These are phyloP conservation scores for Trichopoda pennipes DNA, from an alignment of 2,888 invertebrate species.

Conservation along the genomic window DNA sequence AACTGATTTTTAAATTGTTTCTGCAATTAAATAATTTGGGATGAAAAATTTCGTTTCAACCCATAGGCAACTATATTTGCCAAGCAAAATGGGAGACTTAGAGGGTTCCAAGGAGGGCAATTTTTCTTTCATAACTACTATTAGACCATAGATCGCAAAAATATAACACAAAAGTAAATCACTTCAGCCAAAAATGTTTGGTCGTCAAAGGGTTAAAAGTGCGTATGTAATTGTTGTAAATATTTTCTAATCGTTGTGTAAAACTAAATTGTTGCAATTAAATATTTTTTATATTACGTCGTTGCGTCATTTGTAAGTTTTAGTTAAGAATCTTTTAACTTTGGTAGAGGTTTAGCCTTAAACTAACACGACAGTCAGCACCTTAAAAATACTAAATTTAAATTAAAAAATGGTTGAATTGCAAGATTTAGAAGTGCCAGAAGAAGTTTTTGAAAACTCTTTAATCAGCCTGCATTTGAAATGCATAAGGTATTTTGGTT, in stretches of 20 bases:
- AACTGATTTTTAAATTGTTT: too few species aligned
- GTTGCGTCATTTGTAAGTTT: background rate
- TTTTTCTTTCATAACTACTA: too few species aligned
- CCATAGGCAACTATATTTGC: too few species aligned
- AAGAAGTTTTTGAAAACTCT: constrained; percentile 71
- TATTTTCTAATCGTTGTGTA: constrained; percentile 20
- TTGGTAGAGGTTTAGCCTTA: background rate
- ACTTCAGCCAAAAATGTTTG: too few species aligned
- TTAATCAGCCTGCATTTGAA: constrained; percentile 72
- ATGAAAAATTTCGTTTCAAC: too few species aligned
- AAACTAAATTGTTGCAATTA: background rate
- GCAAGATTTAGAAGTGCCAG: constrained; percentile 42
- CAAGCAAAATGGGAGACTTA: too few species aligned
- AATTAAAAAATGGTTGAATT: constrained; percentile 37
- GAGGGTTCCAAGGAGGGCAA: too few species aligned
- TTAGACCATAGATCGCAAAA: too few species aligned
- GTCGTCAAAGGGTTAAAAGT: too few species aligned
- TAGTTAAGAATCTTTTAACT: background rate
- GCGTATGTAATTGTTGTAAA: constrained; percentile 32
- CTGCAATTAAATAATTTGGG: too few species aligned
- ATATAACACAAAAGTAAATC: too few species aligned
- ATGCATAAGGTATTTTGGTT: constrained; percentile 72
- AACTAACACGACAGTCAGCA: background rate
- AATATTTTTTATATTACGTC: background rate
- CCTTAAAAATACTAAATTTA: too few species aligned